Evolutionary conservation across 2,797 vertebrate species (phyloP).

Genomic region (Pipistrellus pygmaeus): DNA sequence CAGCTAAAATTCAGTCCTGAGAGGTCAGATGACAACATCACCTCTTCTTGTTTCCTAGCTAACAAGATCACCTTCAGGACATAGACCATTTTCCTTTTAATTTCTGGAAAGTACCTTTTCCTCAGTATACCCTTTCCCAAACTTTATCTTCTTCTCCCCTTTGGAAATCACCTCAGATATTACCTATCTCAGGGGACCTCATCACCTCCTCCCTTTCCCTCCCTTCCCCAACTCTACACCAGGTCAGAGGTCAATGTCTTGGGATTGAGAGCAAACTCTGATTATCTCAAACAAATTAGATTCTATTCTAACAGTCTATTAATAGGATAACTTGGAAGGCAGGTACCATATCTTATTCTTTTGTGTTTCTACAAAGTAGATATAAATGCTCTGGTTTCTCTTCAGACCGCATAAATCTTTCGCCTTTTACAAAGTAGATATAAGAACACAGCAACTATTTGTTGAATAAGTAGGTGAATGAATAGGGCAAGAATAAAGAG

Average conservation of each 20-base stretch:
- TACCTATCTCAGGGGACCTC: not conserved
- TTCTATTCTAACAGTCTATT: not conserved
- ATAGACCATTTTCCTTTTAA: not conserved
- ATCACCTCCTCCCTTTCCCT: not conserved
- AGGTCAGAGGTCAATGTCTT: not conserved
- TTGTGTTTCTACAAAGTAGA: not conserved
- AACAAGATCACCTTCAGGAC: not conserved
- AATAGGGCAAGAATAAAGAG: not conserved
- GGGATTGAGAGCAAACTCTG: not conserved
- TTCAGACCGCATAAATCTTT: too few species aligned
- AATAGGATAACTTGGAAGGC: not conserved
- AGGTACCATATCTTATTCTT: not conserved
- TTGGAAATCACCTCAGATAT: not conserved
- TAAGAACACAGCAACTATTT: not conserved
- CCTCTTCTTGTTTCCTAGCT: not conserved
- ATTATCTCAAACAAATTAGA: not conserved
- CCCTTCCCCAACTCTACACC: not conserved
- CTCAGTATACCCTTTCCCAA: not conserved
- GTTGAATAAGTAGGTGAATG: slow-evolving; percentile 2
- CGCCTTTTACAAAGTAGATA: not conserved
- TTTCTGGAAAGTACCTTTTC: not conserved
- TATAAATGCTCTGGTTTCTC: too few species aligned
- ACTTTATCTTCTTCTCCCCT: not conserved
- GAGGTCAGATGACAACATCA: not conserved
- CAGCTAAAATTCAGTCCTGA: not conserved